Evolutionary conservation across 2,113 vertebrate species (phyloP).

Genomic region (Eira barbara): DNA sequence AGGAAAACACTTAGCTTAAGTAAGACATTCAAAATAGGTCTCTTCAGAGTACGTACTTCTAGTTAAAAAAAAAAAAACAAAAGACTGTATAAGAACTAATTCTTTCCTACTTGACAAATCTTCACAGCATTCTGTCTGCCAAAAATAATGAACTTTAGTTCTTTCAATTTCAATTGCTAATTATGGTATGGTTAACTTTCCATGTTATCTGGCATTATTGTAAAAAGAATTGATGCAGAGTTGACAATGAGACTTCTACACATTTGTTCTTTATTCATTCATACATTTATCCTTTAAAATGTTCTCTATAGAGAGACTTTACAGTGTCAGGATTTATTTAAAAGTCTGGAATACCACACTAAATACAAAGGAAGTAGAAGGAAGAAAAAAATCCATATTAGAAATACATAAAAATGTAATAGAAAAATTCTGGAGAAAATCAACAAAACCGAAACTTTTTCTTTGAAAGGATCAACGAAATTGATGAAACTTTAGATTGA

Average conservation of each 20-base stretch:
- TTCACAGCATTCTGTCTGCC: neutral
- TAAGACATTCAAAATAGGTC: neutral
- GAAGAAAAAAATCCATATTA: neutral
- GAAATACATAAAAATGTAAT: neutral
- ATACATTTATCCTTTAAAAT: neutral
- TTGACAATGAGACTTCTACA: neutral
- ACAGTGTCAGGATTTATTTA: neutral
- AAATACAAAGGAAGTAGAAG: neutral
- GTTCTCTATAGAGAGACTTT: neutral
- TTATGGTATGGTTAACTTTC: neutral
- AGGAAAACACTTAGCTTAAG: neutral
- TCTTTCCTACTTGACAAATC: neutral
- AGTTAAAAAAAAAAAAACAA: neutral
- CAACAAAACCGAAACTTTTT: neutral
- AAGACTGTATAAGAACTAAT: neutral
- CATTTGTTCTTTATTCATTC: neutral
- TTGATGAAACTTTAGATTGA: neutral
- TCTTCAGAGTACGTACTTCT: neutral
- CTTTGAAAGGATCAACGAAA: neutral
- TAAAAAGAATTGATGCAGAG: neutral
- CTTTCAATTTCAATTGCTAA: neutral
- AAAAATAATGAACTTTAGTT: neutral
- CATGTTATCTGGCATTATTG: neutral
- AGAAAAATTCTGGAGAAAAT: neutral
- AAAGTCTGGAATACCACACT: neutral